A percentile compares a stretch with the other conserved stretches of the same genome.
phyloP scores from a whole-genome alignment of 2,113 vertebrate genomes.

The Irena cyanogastra region DNA sequence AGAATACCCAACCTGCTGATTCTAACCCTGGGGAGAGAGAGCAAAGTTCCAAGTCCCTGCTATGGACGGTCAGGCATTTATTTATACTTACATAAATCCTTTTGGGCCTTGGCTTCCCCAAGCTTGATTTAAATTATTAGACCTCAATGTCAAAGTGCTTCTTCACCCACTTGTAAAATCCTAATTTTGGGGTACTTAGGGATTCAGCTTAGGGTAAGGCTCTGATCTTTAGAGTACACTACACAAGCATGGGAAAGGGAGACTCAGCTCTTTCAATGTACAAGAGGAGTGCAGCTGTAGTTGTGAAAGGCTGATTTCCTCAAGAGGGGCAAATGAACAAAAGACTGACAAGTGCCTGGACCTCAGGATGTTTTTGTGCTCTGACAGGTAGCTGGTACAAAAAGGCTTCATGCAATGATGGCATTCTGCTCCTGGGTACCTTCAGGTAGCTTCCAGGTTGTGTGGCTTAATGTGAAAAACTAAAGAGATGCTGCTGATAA shows the following conservation, averaged over 20 bases:
- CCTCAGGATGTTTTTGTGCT: not conserved
- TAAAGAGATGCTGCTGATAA: not conserved
- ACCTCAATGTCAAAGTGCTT: not conserved
- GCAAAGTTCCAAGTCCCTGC: not conserved
- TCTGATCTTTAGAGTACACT: not conserved
- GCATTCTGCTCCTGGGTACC: not conserved
- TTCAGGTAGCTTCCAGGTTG: not conserved
- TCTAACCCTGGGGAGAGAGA: not conserved
- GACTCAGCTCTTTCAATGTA: not conserved
- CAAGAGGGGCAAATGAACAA: not conserved
- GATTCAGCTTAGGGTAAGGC: not conserved
- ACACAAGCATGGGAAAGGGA: rapidly evolving
- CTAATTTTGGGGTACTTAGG: not conserved
- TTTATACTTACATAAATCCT: not conserved
- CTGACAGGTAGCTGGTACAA: not conserved
- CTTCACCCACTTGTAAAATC: not conserved
- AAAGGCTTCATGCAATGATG: not conserved
- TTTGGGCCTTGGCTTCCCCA: not conserved
- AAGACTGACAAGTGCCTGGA: not conserved
- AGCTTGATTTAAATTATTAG: not conserved
- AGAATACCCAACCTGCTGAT: not conserved
- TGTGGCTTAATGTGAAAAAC: not conserved
- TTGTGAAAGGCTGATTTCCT: not conserved
- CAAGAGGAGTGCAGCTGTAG: not conserved
- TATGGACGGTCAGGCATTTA: not conserved